Percentiles rank a stretch among this genome's conserved stretches.
phyloP scores from a whole-genome alignment of 2,113 vertebrate genomes.

The Macrotus californicus region DNA sequence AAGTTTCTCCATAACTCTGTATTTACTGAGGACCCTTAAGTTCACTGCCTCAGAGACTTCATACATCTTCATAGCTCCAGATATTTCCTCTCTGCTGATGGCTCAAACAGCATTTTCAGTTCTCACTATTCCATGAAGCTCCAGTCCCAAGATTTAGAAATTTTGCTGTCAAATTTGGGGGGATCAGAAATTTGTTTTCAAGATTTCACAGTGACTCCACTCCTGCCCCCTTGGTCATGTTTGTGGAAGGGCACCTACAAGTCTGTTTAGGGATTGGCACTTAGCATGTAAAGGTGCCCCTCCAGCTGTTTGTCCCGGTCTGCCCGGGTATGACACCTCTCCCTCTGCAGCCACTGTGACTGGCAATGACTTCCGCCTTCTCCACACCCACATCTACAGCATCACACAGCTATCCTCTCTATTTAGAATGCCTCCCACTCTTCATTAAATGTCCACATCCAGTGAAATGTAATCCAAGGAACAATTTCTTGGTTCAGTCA shows the following conservation, averaged over 20 bases:
- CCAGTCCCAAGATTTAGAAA: neutral
- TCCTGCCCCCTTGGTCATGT: neutral
- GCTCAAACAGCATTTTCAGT: conserved; percentile 9
- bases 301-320: neutral
- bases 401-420: neutral
- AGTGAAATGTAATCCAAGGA: neutral
- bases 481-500: neutral
- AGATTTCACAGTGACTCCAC: neutral
- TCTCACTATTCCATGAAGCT: neutral
- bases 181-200: neutral
- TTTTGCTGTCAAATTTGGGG: neutral
- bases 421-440: neutral
- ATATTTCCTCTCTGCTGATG: neutral
- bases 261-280: neutral
- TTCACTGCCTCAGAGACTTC: neutral
- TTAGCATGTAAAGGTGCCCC: neutral
- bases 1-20: neutral
- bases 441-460: neutral
- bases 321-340: neutral
- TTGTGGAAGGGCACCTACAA: neutral
- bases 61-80: neutral
- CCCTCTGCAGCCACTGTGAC: neutral
- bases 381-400: too few relatives aligned
- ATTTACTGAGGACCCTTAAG: neutral
- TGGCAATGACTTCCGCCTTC: neutral